Evolutionary conservation across 1,140 invertebrate species (phyloP).

Genomic region (Leptinotarsa lineolata): DNA sequence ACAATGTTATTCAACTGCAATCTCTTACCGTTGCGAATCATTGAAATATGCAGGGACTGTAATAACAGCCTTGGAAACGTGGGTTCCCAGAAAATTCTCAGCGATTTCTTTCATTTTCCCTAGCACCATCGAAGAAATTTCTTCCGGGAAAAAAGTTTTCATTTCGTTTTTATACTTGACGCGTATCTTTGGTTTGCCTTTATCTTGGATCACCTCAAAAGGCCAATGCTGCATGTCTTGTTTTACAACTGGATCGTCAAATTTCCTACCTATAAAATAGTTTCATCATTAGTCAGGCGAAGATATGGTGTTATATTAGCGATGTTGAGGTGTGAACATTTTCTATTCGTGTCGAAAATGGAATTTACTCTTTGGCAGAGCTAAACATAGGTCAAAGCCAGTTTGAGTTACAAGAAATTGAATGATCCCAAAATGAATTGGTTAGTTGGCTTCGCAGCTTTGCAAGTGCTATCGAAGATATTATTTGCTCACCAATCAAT

Average conservation of each 20-base stretch:
- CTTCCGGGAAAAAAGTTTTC: conserved; percentile 67
- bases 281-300: too few species aligned
- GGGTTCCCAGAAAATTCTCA: conserved; percentile 56
- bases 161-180: conserved; percentile 62
- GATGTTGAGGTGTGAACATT: too few species aligned
- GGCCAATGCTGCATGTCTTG: conserved; percentile 69
- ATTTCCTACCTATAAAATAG: conserved; percentile 57
- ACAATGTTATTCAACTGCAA: too few species aligned
- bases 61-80: conserved; percentile 56
- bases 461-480: not conserved
- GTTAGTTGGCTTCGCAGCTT: too few species aligned
- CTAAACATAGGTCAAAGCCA: too few species aligned
- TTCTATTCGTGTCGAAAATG: too few species aligned
- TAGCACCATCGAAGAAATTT: conserved; percentile 81
- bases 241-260: conserved; percentile 70
- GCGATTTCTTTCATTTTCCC: conserved; percentile 77
- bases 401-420: too few species aligned
- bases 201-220: conserved; percentile 66
- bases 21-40: conserved; percentile 45
- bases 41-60: conserved; percentile 58
- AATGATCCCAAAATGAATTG: too few species aligned
- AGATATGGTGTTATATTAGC: too few species aligned
- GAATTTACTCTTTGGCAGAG: too few species aligned
- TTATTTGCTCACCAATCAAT: conserved; percentile 29
- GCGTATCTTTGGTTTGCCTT: conserved; percentile 64